A percentile compares a stretch with the other conserved stretches of the same genome.
These are phyloP conservation scores for Berghia stephanieae DNA, from an alignment of 1,140 invertebrate genomes.

Conservation along the genomic window DNA sequence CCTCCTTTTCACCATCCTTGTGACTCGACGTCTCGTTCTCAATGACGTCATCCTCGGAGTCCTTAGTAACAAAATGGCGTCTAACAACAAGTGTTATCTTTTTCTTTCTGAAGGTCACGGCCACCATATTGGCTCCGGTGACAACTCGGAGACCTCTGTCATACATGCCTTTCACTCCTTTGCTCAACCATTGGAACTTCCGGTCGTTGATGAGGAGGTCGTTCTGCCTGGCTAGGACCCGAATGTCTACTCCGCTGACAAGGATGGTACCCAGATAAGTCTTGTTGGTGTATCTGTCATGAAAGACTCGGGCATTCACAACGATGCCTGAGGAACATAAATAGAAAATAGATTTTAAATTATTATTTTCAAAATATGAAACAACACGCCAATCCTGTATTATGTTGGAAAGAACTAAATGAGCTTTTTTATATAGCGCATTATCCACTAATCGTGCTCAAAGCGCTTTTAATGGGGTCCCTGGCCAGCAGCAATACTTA, in stretches of 20 bases:
- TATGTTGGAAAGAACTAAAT: too few species aligned
- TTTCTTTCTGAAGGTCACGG: constrained; percentile 18
- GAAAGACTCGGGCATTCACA: constrained; percentile 28
- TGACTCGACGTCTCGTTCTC: background rate
- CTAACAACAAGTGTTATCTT: constrained; percentile 20
- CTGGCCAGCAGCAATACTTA: too few species aligned
- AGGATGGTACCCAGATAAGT: constrained; percentile 26
- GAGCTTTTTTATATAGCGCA: too few species aligned
- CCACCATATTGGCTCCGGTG: constrained; percentile 2
- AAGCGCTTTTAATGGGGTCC: too few species aligned
- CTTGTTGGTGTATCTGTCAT: constrained; percentile 12
- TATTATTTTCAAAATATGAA: too few species aligned
- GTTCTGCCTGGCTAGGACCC: constrained; percentile 21
- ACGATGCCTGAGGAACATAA: constrained; percentile 22
- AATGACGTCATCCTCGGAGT: background rate
- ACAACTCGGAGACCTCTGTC: constrained; percentile 18
- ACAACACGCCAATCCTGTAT: too few species aligned
- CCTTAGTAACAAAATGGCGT: background rate
- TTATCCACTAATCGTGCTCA: too few species aligned
- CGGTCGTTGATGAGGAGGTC: constrained; percentile 20
- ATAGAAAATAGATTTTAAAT: too few species aligned
- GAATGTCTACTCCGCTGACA: constrained; percentile 17
- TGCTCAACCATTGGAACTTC: constrained; percentile 9
- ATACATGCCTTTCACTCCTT: background rate
- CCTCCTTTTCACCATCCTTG: background rate